These are phyloP conservation scores for Cheiracanthium punctorium DNA, from an alignment of 2,888 invertebrate genomes.

Conservation along the genomic window DNA sequence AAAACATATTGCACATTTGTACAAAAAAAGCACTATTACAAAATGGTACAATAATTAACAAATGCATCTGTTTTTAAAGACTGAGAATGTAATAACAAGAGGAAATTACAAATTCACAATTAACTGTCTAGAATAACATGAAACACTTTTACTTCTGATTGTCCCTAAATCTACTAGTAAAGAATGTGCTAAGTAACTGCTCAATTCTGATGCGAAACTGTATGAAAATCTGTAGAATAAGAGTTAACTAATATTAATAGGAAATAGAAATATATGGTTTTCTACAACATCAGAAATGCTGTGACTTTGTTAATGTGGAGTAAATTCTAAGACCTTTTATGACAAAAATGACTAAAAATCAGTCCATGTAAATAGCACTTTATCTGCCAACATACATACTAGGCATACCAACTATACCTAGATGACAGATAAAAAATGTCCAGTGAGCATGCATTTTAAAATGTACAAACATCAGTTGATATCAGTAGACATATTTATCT, in stretches of 20 bases:
- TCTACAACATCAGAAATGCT: slow-evolving; percentile 44
- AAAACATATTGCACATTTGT: slow-evolving; percentile 24
- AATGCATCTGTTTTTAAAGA: slow-evolving; percentile 12
- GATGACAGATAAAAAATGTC: slow-evolving; percentile 35
- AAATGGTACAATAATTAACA: slow-evolving; percentile 27
- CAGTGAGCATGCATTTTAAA: slow-evolving; percentile 48
- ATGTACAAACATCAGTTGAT: slow-evolving; percentile 19
- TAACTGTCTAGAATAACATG: slow-evolving; percentile 37
- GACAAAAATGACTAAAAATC: slow-evolving; percentile 33
- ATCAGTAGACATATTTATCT: slow-evolving; percentile 24
- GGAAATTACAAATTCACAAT: slow-evolving; percentile 35
- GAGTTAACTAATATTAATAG: slow-evolving; percentile 41
- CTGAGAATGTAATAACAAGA: slow-evolving; percentile 22
- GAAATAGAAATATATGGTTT: slow-evolving; percentile 32
- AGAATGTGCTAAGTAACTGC: slow-evolving; percentile 46
- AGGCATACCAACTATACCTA: slow-evolving; percentile 1
- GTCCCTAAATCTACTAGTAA: slow-evolving; percentile 60
- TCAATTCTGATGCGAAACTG: slow-evolving; percentile 33
- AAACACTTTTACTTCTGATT: slow-evolving; percentile 44
- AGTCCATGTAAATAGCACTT: slow-evolving; percentile 25
- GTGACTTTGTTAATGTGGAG: slow-evolving; percentile 30
- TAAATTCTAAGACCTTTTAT: slow-evolving; percentile 24
- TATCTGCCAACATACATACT: slow-evolving; percentile 31
- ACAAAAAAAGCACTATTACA: slow-evolving; percentile 30
- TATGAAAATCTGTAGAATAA: slow-evolving; percentile 28